These are phyloP conservation scores for Brachypodius melanocephalos DNA, from an alignment of 2,113 vertebrate genomes.

Conservation along the genomic window DNA sequence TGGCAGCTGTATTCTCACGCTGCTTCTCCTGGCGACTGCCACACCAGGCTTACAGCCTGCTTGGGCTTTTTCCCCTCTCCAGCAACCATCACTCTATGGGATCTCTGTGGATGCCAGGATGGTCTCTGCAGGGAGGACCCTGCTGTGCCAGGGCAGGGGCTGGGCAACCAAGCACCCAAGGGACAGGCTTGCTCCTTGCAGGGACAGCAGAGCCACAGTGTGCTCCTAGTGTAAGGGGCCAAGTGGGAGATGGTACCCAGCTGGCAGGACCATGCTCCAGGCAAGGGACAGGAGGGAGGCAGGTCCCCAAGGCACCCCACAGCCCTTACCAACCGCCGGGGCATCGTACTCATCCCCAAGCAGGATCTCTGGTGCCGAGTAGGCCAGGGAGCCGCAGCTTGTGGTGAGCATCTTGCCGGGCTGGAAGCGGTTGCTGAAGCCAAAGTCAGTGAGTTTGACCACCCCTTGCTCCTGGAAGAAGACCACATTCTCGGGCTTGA, in stretches of 20 bases:
- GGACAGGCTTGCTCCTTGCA: not conserved
- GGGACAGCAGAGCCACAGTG: not conserved
- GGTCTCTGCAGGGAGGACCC: not conserved
- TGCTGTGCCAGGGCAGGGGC: not conserved
- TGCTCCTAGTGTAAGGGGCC: not conserved
- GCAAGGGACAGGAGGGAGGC: not conserved
- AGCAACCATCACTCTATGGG: not conserved
- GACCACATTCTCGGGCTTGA: conserved; percentile 90
- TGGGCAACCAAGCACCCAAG: not conserved
- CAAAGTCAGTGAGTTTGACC: conserved; percentile 88
- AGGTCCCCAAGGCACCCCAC: not conserved
- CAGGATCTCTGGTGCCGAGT: conserved; percentile 86
- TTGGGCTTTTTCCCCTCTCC: not conserved
- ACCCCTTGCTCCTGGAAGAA: conserved; percentile 86
- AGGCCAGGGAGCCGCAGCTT: conserved; percentile 87
- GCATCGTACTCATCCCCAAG: conserved; percentile 87
- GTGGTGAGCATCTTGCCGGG: conserved; percentile 87
- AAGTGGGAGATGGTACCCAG: not conserved
- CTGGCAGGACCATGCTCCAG: not conserved
- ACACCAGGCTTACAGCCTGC: not conserved
- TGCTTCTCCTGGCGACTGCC: not conserved
- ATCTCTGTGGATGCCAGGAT: rapidly evolving
- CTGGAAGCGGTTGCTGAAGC: conserved; percentile 88
- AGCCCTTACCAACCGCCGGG: conserved; percentile 84
- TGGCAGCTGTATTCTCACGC: not conserved